Evolutionary conservation across 2,797 vertebrate genomes (phyloP).

Genomic region (Chiloscyllium punctatum): DNA sequence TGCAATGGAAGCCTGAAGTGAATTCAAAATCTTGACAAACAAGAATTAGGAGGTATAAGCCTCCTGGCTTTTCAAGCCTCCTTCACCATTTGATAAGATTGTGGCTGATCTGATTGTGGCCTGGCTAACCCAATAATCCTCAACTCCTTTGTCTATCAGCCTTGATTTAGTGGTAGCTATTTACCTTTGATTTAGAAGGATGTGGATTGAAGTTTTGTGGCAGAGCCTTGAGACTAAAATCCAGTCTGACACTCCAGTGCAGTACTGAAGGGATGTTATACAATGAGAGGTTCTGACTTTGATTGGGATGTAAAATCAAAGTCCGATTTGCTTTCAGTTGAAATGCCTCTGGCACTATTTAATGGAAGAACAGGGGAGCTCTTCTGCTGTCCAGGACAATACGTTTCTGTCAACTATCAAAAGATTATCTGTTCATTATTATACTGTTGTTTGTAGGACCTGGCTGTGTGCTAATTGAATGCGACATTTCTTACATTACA

Average conservation of each 20-base stretch:
- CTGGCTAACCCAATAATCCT: too few species aligned
- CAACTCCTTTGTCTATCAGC: neutral
- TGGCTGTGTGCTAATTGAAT: too few species aligned
- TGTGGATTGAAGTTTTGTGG: neutral
- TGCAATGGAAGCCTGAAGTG: neutral
- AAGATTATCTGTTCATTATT: too few species aligned
- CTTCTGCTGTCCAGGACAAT: neutral
- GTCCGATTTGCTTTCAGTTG: neutral
- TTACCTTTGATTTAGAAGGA: neutral
- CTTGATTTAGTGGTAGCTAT: neutral
- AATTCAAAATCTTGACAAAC: neutral
- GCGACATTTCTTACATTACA: too few species aligned
- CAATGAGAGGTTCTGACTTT: neutral
- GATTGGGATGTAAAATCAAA: neutral
- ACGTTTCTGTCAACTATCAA: neutral
- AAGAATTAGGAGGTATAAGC: too few species aligned
- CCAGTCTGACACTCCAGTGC: neutral
- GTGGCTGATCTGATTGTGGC: too few species aligned
- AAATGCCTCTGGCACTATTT: neutral
- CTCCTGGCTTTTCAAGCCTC: too few species aligned
- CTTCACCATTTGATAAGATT: too few species aligned
- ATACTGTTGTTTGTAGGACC: too few species aligned
- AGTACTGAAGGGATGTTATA: neutral
- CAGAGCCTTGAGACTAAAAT: neutral
- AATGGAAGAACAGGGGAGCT: neutral